phyloP scores from a whole-genome alignment of 2,888 invertebrate genomes.

The Oscheius sp. region DNA sequence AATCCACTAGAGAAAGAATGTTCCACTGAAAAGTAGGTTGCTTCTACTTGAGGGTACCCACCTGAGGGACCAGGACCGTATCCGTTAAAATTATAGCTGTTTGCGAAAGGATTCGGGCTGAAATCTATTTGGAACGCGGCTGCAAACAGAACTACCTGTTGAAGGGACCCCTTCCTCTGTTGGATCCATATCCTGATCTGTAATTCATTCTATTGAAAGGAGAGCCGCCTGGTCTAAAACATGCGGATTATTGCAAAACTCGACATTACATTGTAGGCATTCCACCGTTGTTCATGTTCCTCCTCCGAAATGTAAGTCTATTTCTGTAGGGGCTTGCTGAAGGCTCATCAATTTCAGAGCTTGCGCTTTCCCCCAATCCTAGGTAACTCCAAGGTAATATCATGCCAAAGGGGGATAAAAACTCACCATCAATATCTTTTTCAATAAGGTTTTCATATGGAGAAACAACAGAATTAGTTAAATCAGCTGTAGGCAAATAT shows the following conservation, averaged over 20 bases:
- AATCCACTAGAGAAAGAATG: constrained; percentile 1
- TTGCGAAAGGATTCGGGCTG: constrained; percentile 19
- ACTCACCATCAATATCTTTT: constrained; percentile 35
- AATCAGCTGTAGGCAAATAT: constrained; percentile 46
- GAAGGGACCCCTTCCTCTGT: constrained; percentile 36
- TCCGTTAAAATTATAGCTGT: constrained; percentile 14
- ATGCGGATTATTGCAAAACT: background rate
- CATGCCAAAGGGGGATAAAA: background rate
- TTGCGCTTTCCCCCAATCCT: constrained; percentile 23
- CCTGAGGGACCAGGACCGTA: background rate
- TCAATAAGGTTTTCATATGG: constrained; percentile 40
- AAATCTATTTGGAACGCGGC: background rate
- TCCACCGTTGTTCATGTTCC: constrained; percentile 48
- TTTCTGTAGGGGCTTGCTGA: constrained; percentile 28
- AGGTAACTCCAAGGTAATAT: constrained; percentile 11
- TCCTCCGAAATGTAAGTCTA: constrained; percentile 42
- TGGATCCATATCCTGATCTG: constrained; percentile 47
- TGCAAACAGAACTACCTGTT: background rate
- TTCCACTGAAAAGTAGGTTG: no score
- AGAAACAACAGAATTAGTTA: constrained; percentile 44
- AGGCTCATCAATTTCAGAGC: constrained; percentile 38
- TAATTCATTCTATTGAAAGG: constrained; percentile 49
- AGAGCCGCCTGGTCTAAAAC: constrained; percentile 17
- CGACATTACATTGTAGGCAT: background rate
- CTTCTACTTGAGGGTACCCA: background rate